These are phyloP conservation scores for Scelioninae gen. 2 DNA, from an alignment of 2,888 invertebrate species.

Conservation along the genomic window DNA sequence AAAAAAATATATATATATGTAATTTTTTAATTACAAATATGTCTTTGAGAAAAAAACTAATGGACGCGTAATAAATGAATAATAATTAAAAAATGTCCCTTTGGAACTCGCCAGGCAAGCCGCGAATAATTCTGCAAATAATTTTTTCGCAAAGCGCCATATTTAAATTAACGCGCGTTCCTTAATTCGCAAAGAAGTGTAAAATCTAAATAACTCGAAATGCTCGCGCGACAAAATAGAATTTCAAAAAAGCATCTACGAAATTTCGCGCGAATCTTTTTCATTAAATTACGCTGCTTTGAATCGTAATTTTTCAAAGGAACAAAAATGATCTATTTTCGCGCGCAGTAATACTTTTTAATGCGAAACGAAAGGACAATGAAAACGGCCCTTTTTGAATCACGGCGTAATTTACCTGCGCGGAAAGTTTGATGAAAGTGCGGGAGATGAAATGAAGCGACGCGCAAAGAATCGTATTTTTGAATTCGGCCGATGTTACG, in stretches of 20 bases:
- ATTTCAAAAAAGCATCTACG: conserved; percentile 37
- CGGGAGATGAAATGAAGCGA: background rate
- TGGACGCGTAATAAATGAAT: too few species aligned
- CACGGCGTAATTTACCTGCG: conserved; percentile 1
- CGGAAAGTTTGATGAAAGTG: conserved; percentile 4
- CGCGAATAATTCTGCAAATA: conserved; percentile 12
- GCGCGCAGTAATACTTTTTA: conserved; percentile 14
- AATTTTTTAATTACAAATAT: conserved; percentile 13
- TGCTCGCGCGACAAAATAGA: conserved; percentile 24
- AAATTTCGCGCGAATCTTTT: conserved; percentile 32
- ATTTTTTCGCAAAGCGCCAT: conserved; percentile 19
- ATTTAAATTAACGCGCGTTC: conserved; percentile 39
- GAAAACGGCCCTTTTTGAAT: conserved; percentile 9
- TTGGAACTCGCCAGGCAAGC: too few species aligned
- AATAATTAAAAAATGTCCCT: background rate
- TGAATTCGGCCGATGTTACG: too few species aligned
- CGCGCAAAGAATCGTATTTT: conserved; percentile 1
- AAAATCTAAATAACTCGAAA: conserved; percentile 33
- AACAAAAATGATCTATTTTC: conserved; percentile 33
- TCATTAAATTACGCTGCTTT: conserved; percentile 45
- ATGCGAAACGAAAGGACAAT: conserved; percentile 8
- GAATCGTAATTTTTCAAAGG: conserved; percentile 47
- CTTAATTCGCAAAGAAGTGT: conserved; percentile 45
- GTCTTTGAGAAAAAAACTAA: background rate
- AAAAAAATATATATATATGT: background rate